Evolutionary conservation across 2,113 vertebrate genomes (phyloP), one percentile per base, ranked within the genome.

Genomic region (Caranx ignobilis): DNA sequence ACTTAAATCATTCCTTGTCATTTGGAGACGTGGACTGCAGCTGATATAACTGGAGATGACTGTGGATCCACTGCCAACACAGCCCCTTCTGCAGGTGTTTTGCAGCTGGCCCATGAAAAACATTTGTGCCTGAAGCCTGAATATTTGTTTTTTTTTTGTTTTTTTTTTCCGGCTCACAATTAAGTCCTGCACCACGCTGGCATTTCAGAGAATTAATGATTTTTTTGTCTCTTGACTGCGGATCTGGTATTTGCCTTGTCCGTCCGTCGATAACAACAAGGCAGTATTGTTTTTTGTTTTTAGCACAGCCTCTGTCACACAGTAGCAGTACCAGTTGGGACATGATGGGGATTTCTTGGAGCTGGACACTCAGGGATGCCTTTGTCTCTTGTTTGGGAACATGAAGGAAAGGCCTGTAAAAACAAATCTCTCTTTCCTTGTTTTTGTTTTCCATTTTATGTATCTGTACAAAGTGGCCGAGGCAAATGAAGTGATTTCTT

Each of bases 171-270:
- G 57, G 71, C 75, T 81, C 71, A 60, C 73, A 79, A 84, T 87
- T 80, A 77, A 56, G 26, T 26, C 82, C 55, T 76, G 59, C 43
- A 55, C 31, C 7, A 39, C 34, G 81, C 48, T 77, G 65, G 50
- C 59, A 57, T 79, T 82, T 87, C 78, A 73, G 63, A 82, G 52
- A 68, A 41, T 71, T 78, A 79, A 82, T 68, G 57, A 60, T 77
- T 81, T 77, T 81, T 87, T 75, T 84, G 69, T 84, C 76, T 64
- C 71, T 89, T 84, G 71, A 82, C 66, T 87, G 72, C 79, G 47
- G 31, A 77, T 64, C 61, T 81, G 61, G 77, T 79, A 56, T 86
- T 85, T 86, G 70, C 69, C 63, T 87, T 59, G 52, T 84, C 70
- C 75, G 60, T 15, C 32, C 78, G 72, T 86, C 68, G 15, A 47